phyloP scores from a whole-genome alignment of 2,888 invertebrate genomes.

The Drosophila neotestacea region DNA sequence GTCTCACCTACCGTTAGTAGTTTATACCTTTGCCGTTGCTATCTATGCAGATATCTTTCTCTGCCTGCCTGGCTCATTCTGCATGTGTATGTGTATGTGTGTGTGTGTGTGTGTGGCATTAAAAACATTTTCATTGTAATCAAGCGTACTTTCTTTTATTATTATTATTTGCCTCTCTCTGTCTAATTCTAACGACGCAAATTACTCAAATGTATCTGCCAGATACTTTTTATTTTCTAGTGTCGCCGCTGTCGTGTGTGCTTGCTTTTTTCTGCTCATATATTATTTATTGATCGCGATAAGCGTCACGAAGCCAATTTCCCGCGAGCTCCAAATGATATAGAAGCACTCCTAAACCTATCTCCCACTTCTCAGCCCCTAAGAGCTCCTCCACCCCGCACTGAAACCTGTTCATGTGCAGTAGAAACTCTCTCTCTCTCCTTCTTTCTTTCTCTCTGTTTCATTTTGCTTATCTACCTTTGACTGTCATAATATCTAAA shows the following conservation, averaged over 20 bases:
- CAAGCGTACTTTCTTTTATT: slow-evolving; percentile 82
- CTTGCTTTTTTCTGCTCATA: slow-evolving; percentile 66
- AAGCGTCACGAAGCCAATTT: slow-evolving; percentile 84
- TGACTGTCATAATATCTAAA: slow-evolving; percentile 2
- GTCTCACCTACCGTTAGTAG: slow-evolving; percentile 32
- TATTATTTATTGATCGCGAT: slow-evolving; percentile 85
- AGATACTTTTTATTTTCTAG: slow-evolving; percentile 73
- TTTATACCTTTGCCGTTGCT: slow-evolving; percentile 56
- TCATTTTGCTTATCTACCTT: not conserved
- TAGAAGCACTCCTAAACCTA: slow-evolving; percentile 40
- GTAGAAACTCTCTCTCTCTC: slow-evolving; percentile 6
- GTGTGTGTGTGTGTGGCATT: slow-evolving; percentile 57
- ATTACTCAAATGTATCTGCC: slow-evolving; percentile 83
- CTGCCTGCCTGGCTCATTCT: slow-evolving; percentile 36
- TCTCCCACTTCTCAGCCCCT: not conserved
- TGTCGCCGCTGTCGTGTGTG: slow-evolving; percentile 57
- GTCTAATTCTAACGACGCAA: slow-evolving; percentile 73
- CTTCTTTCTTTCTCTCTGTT: not conserved
- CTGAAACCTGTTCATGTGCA: slow-evolving; percentile 9
- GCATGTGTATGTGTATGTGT: slow-evolving; percentile 15
- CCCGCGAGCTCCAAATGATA: slow-evolving; percentile 74
- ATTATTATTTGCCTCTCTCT: slow-evolving; percentile 72
- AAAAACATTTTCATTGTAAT: slow-evolving; percentile 80
- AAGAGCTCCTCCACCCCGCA: not conserved
- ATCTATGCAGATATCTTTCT: slow-evolving; percentile 80